phyloP scores from a whole-genome alignment of 1,140 invertebrate species.

The Gonatopus flavifemur region DNA sequence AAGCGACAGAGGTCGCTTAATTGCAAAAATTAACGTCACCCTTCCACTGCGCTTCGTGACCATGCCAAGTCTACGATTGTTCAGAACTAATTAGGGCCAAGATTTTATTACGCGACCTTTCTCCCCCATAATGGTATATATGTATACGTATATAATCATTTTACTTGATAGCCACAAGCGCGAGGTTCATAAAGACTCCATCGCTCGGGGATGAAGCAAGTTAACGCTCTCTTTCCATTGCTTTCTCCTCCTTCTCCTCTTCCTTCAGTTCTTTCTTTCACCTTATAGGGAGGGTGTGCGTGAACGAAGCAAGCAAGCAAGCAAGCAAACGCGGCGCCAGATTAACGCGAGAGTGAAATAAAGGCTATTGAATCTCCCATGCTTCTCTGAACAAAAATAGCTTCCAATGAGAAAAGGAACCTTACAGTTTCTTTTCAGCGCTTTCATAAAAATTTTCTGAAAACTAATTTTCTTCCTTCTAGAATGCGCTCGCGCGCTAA shows the following conservation, averaged over 20 bases:
- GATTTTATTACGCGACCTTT: no score
- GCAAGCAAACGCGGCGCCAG: conserved; percentile 20
- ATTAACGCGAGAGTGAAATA: conserved; percentile 53
- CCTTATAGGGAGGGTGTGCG: not conserved
- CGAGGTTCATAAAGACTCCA: no score
- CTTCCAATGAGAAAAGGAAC: conserved; percentile 56
- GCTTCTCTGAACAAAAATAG: conserved; percentile 49
- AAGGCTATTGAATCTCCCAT: conserved; percentile 51
- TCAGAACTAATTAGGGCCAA: no score
- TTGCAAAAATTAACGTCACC: no score
- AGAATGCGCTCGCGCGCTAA: conserved; percentile 26
- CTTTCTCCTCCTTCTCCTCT: not conserved
- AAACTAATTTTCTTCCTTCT: conserved; percentile 54
- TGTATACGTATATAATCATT: no score
- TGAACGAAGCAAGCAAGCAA: not conserved
- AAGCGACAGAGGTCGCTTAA: no score
- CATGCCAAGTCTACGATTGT: no score
- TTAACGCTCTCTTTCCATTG: not conserved
- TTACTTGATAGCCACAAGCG: no score
- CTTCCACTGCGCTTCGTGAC: no score
- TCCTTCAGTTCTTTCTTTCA: not conserved
- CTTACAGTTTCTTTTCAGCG: conserved; percentile 52
- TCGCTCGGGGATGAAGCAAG: no score
- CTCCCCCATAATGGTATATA: no score
- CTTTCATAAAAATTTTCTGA: conserved; percentile 58